Base-by-base conservation (phyloP, 2,888 invertebrate species). In the Rhagium mordax region DNA sequence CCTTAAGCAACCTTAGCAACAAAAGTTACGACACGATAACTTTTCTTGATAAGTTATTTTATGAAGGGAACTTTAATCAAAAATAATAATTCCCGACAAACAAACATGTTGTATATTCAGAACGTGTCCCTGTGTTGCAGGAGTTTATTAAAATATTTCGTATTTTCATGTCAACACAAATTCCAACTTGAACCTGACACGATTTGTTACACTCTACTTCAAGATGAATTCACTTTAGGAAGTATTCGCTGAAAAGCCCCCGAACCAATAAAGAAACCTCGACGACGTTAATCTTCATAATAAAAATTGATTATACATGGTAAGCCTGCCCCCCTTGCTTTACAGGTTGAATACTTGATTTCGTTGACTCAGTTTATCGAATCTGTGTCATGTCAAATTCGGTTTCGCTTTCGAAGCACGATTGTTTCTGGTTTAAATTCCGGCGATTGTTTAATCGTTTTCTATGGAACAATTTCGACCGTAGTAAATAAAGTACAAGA, bases 401-500 rank as follows among this genome's bases (percentile, higher is more conserved):
- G 51, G 66, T 66, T 55, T 66, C 66, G 66, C 66, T 66, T 66
- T 66, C 66, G 41, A 2, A 8, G 13, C 64, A 29, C 64, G 66
- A 66, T 66, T 55, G 33, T 53, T 66, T 53, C 53, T 20, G 55
- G 66, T 66, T 33, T 16, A 55, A 66, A 66, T 66, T 66, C 66
- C 66, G 66, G 66, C 21, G 29, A 66, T 67, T 67, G 67, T 67
- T 20, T 24, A 47, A 16, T 21, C 55, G 18, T 24, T 53, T 15
- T 33, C 53, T 29, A 21, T 18, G 21, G 5, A 51, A 53, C 20
- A 24, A 20, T 55, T 53, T 18, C n/a, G 20, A 15, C 59, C 29
- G 59, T 18, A 18, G 27, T 55, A 55, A 55, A 24, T 20, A 20
- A 29, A 7, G 15, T 59, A 33, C 65, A 33, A 18, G 53, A 20